phyloP scores from a whole-genome alignment of 2,888 invertebrate species.

The Galeruca laticollis region DNA sequence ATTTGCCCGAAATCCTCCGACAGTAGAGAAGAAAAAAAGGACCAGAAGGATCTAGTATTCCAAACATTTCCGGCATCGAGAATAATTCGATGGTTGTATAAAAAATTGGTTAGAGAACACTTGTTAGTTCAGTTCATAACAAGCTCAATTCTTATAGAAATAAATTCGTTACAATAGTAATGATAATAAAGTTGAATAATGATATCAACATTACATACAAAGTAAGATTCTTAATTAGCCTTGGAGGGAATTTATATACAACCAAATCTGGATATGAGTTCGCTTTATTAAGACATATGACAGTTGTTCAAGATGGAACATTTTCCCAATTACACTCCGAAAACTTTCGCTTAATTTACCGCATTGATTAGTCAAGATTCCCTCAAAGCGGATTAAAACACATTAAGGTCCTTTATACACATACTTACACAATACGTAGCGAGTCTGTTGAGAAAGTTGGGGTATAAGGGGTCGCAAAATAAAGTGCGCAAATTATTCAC shows the following conservation, averaged over 20 bases:
- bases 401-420: conserved; percentile 23
- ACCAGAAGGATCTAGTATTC: too few relatives aligned
- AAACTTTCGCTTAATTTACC: background rate
- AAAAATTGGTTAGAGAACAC: too few relatives aligned
- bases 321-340: background rate
- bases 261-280: background rate
- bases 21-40: too few relatives aligned
- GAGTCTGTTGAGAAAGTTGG: conserved; percentile 17
- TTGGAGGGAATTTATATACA: background rate
- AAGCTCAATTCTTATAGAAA: too few relatives aligned
- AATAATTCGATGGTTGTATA: too few relatives aligned
- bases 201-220: too few relatives aligned
- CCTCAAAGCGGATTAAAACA: conserved; percentile 27
- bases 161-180: too few relatives aligned
- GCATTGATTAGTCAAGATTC: conserved; percentile 21
- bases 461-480: conserved; percentile 11
- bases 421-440: conserved; percentile 22
- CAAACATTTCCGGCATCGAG: too few relatives aligned
- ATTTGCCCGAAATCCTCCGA: too few relatives aligned
- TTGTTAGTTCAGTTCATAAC: too few relatives aligned
- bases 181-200: too few relatives aligned
- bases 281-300: background rate
- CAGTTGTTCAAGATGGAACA: background rate
- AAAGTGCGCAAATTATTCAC: conserved; percentile 27
- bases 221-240: background rate